Percentiles rank a stretch among this genome's conserved stretches.
Conservation (phyloP, 1,140 invertebrate genomes). For the Potamilus streckersoni region DNA sequence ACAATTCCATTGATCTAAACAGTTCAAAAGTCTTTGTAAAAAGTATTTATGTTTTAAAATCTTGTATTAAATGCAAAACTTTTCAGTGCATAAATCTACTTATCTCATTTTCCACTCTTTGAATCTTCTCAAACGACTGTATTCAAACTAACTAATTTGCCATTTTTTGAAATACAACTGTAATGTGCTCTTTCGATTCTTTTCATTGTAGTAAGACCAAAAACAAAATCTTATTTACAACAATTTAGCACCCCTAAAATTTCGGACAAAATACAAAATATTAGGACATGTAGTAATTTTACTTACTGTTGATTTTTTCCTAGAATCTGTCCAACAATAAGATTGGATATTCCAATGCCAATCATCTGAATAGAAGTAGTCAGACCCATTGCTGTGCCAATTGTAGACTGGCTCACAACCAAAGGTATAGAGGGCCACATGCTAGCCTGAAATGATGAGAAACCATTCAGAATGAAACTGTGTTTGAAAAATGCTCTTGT, state of each 20-base stretch:
- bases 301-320: conserved; percentile 51
- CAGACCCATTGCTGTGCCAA: conserved; percentile 69
- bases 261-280: background rate
- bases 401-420: conserved; percentile 64
- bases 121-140: background rate
- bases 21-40: too few species aligned
- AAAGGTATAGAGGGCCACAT: conserved; percentile 69
- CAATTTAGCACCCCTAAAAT: background rate
- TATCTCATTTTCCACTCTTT: too few species aligned
- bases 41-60: too few species aligned
- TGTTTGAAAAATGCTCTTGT: conserved; percentile 52
- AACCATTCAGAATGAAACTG: background rate
- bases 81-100: too few species aligned
- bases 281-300: background rate
- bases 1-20: too few species aligned
- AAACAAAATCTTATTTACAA: background rate
- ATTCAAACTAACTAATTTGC: background rate
- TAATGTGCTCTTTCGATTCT: background rate
- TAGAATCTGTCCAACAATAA: conserved; percentile 67
- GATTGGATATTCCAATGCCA: conserved; percentile 68
- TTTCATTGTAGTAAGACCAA: background rate
- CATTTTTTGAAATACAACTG: background rate
- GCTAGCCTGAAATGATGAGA: conserved; percentile 59
- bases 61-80: too few species aligned
- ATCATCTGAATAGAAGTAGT: conserved; percentile 70